These are phyloP conservation scores for Ischnus inquisitorius DNA, from an alignment of 2,888 invertebrate species.

Conservation along the genomic window DNA sequence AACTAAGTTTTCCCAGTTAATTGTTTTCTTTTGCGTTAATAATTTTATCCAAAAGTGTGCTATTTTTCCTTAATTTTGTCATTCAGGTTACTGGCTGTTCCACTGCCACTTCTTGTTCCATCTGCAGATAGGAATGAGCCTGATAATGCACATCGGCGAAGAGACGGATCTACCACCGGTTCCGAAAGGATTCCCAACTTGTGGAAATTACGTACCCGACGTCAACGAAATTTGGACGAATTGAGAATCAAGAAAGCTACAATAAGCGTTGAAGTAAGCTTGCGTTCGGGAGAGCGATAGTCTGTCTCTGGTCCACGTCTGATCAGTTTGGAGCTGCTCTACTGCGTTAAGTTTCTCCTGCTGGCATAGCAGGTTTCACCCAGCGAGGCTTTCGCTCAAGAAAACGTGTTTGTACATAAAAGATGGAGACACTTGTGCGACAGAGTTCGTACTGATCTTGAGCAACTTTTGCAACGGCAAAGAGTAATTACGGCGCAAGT, in stretches of 20 bases:
- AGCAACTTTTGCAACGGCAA: background rate
- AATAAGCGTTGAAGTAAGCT: background rate
- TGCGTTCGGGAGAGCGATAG: background rate
- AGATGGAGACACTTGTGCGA: background rate
- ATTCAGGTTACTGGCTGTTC: slow-evolving; percentile 79
- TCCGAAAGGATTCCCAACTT: slow-evolving; percentile 75
- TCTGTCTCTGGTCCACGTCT: background rate
- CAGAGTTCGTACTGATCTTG: background rate
- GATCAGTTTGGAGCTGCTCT: background rate
- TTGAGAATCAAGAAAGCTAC: background rate
- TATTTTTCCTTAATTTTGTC: slow-evolving; percentile 37
- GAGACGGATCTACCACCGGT: slow-evolving; percentile 73
- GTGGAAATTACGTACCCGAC: slow-evolving; percentile 69
- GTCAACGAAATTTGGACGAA: background rate
- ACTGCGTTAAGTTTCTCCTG: background rate
- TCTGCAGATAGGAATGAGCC: slow-evolving; percentile 77
- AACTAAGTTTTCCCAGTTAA: no score
- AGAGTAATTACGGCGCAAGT: no score
- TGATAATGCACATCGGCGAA: slow-evolving; percentile 75
- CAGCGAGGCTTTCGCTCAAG: background rate
- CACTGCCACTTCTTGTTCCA: slow-evolving; percentile 82
- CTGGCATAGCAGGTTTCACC: background rate
- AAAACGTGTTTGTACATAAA: background rate
- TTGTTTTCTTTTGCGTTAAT: background rate
- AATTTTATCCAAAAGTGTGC: slow-evolving; percentile 13